These are phyloP conservation scores for Hyperoplus immaculatus DNA, from an alignment of 2,797 vertebrate species.

Conservation along the genomic window DNA sequence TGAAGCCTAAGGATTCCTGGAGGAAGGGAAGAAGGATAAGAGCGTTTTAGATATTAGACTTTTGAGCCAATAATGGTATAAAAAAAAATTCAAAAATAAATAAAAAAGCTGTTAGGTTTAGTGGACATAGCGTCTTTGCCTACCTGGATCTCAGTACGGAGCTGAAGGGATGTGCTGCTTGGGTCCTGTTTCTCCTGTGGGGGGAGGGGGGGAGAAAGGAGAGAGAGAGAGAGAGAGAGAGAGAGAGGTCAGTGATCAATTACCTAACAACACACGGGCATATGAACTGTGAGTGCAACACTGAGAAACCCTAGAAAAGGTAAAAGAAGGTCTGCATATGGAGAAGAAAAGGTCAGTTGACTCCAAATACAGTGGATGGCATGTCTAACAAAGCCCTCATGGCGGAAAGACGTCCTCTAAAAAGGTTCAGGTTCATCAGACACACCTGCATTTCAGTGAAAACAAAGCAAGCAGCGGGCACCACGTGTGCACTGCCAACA, in stretches of 20 bases:
- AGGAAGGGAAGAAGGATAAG: conserved; percentile 34
- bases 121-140: conserved; percentile 35
- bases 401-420: conserved; percentile 14
- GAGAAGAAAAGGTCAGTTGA: conserved; percentile 13
- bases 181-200: conserved; percentile 92
- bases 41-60: conserved; percentile 2
- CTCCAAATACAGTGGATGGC: conserved; percentile 11
- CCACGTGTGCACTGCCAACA: conserved; percentile 32
- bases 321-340: conserved; percentile 7
- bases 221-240: neutral
- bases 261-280: conserved; percentile 5
- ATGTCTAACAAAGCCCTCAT: conserved; percentile 31
- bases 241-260: conserved; percentile 25
- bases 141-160: conserved; percentile 96
- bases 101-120: neutral
- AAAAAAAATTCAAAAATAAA: no score
- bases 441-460: conserved; percentile 45
- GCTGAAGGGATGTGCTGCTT: conserved; percentile 91
- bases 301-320: neutral
- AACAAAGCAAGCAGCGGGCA: conserved; percentile 55
- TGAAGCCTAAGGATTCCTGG: conserved; percentile 95
- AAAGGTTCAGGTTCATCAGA: conserved; percentile 39
- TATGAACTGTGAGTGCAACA: neutral
- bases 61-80: neutral
- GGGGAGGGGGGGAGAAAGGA: neutral